These are phyloP conservation scores for Brachionus rubens DNA, from an alignment of 1,140 invertebrate species.

Conservation along the genomic window DNA sequence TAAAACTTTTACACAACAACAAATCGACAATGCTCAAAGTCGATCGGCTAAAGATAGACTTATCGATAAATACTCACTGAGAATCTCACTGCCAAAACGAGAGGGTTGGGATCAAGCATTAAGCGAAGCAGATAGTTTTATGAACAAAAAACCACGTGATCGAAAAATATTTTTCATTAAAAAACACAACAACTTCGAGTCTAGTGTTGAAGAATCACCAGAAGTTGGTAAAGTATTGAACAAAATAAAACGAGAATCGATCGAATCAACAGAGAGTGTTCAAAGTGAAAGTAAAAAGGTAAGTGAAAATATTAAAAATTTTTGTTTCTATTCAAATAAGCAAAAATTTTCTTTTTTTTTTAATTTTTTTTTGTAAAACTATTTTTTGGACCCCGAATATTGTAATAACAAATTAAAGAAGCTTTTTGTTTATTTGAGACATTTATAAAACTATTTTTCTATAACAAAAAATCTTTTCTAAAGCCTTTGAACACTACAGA, in stretches of 20 bases:
- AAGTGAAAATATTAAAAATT: not conserved
- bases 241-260: not conserved
- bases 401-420: slow-evolving; percentile 31
- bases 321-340: slow-evolving; percentile 6
- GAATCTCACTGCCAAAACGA: not conserved
- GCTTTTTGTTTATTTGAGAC: slow-evolving; percentile 35
- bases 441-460: not conserved
- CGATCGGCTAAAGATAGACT: slow-evolving; percentile 31
- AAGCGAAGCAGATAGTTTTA: slow-evolving; percentile 12
- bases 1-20: slow-evolving; percentile 23
- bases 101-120: slow-evolving; percentile 40
- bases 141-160: not conserved
- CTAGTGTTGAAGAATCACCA: too few relatives aligned
- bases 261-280: not conserved
- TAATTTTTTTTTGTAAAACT: too few relatives aligned
- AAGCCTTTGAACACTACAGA: too few relatives aligned
- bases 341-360: slow-evolving; percentile 33
- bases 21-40: not conserved
- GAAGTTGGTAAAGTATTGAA: not conserved
- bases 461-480: not conserved
- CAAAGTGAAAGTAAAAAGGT: not conserved
- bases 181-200: too few relatives aligned
- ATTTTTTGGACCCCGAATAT: too few relatives aligned
- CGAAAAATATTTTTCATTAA: not conserved
- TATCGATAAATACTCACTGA: slow-evolving; percentile 7